phyloP scores from a whole-genome alignment of 1,140 invertebrate species.

The Drosophila guanche region DNA sequence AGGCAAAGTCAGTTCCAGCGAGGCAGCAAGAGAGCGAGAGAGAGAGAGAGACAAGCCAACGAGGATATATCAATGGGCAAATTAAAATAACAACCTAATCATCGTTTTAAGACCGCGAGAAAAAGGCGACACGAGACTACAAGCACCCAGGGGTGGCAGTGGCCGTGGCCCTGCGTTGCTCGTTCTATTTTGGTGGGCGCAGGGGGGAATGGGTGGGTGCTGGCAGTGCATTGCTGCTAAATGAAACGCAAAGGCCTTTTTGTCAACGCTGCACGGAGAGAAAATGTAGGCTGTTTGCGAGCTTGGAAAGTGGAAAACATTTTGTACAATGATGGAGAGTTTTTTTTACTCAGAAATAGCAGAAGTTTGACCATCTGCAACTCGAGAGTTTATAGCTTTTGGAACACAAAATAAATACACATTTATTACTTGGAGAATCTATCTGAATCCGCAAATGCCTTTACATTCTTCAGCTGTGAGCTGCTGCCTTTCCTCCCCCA shows the following conservation, averaged over 20 bases:
- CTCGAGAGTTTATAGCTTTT: background rate
- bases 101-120: slow-evolving; percentile 84
- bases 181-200: slow-evolving; percentile 17
- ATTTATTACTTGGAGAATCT: too few relatives aligned
- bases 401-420: too few relatives aligned
- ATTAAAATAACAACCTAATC: slow-evolving; percentile 84
- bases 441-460: too few relatives aligned
- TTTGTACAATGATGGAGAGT: too few relatives aligned
- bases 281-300: background rate
- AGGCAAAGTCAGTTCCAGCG: slow-evolving; percentile 57
- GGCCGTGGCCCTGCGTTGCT: background rate
- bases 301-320: too few relatives aligned
- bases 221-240: slow-evolving; percentile 66
- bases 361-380: background rate
- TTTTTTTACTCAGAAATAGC: too few relatives aligned
- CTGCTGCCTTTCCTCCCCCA: too few relatives aligned
- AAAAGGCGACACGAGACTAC: slow-evolving; percentile 67
- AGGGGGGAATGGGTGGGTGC: too few relatives aligned
- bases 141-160: slow-evolving; percentile 26
- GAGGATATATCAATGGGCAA: slow-evolving; percentile 83
- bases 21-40: slow-evolving; percentile 17
- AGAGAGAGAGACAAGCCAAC: slow-evolving; percentile 31
- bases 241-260: slow-evolving; percentile 80
- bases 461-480: too few relatives aligned
- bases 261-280: slow-evolving; percentile 64